Evolutionary conservation across 2,797 vertebrate genomes (phyloP).

Genomic region (Poeciliopsis gracilis): DNA sequence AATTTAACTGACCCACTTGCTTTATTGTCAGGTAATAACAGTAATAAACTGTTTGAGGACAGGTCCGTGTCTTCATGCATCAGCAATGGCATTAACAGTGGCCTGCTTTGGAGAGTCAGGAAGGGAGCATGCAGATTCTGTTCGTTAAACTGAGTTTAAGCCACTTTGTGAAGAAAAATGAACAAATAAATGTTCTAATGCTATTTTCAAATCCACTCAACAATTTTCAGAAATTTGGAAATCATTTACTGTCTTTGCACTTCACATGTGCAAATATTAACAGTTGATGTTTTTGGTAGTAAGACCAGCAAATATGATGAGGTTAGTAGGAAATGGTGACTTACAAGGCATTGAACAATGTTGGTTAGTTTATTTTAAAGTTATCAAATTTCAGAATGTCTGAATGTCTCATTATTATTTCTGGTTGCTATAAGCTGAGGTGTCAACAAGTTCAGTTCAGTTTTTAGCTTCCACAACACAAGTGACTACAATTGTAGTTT

Average conservation of each 20-base stretch:
- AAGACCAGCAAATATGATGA: background rate
- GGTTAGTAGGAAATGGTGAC: background rate
- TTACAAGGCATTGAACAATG: background rate
- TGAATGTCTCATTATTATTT: background rate
- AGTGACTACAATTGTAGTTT: background rate
- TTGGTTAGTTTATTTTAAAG: background rate
- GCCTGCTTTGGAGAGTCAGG: no score
- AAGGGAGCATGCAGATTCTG: background rate
- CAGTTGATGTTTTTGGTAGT: background rate
- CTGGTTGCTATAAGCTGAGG: background rate
- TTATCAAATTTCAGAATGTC: background rate
- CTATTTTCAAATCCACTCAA: background rate
- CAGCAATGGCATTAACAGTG: conserved; percentile 14
- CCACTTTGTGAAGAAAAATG: background rate
- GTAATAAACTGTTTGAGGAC: conserved; percentile 56
- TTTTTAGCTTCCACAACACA: background rate
- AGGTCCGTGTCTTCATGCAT: conserved; percentile 57
- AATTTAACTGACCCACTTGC: conserved; percentile 63
- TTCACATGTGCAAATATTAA: background rate
- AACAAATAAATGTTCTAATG: background rate
- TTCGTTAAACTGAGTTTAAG: background rate
- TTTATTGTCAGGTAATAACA: conserved; percentile 55
- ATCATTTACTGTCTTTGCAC: background rate
- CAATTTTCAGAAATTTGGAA: background rate
- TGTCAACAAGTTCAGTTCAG: background rate